Evolutionary conservation across 1,140 invertebrate genomes (phyloP), one percentile per base, ranked within the genome.

Genomic region (Lineus longissimus): DNA sequence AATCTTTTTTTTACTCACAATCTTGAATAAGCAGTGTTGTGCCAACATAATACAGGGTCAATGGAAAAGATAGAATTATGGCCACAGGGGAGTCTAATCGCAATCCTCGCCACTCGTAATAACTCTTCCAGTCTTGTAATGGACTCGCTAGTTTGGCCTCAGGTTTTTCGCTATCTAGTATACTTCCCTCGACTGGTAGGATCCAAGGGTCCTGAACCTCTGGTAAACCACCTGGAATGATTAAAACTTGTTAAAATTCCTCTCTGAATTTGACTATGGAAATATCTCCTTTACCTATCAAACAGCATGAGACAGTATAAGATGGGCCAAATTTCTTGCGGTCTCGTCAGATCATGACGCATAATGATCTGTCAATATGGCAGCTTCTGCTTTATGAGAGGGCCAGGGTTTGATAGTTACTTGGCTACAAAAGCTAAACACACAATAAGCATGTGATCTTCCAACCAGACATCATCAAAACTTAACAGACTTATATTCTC

Each of bases 41-140:
- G 17, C 68, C 54, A 51, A 72, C 67, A 55, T 70, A 67, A 23
- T 70, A 75, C 19, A 73, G 41, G 9, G 73, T 75, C 23, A 75
- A 56, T 17, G 71, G 70, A 63, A 63, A 73, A 4, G 64, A 67
- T 2, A 75, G 60, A 0, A 73, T 31, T 29, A 69, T 59, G 13
- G 70, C 63, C 6, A 72, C 61, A 17, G 73, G 73, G 11, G 70
- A 73, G 22, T 70, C 64, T 13, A 67, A 30, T 11, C 56, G n/a
- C 13, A 75, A 63, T 33, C 70, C 66, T 40, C 70, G 41, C 30
- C 43, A 70, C 25, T 59, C 47, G 59, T 75, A 75, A 54, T 75
- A 75, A 0, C 31, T 19, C 19, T 31, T 23, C 73, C 73, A 75
- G 43, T 70, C 59, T 41, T 51, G 23, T 27, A 61, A 30, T 22